These are phyloP conservation scores for Odontocerum albicorne DNA, from an alignment of 2,888 invertebrate genomes.

Conservation along the genomic window DNA sequence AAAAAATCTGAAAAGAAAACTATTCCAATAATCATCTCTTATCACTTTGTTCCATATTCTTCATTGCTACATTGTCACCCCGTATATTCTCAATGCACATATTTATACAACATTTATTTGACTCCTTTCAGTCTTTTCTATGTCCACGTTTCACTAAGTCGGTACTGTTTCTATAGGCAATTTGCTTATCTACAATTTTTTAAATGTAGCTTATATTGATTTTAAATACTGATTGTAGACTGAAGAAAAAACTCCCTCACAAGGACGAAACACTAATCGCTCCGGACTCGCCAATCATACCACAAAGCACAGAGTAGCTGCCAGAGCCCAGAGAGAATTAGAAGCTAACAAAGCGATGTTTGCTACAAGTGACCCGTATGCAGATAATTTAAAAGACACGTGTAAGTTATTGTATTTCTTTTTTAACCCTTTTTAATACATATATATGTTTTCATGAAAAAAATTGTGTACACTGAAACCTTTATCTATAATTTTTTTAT, in stretches of 20 bases:
- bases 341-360: conserved; percentile 54
- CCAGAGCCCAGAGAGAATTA: conserved; percentile 24
- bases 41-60: too few species aligned
- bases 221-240: conserved; percentile 2
- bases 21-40: too few species aligned
- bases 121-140: too few species aligned
- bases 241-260: conserved; percentile 1
- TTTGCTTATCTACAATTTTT: background rate
- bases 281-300: background rate
- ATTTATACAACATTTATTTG: too few species aligned
- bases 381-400: conserved; percentile 52
- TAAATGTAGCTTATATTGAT: background rate
- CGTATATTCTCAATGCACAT: too few species aligned
- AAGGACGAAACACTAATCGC: conserved; percentile 8
- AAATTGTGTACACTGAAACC: too few species aligned
- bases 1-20: too few species aligned
- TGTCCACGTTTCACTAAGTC: too few species aligned
- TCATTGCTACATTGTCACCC: too few species aligned
- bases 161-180: background rate
- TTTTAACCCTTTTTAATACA: background rate
- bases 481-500: too few species aligned
- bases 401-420: conserved; percentile 43
- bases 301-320: conserved; percentile 15
- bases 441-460: too few species aligned
- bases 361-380: conserved; percentile 50